Evolutionary conservation across 2,888 invertebrate species (phyloP).

Genomic region (Tuberolachnus salignus): DNA sequence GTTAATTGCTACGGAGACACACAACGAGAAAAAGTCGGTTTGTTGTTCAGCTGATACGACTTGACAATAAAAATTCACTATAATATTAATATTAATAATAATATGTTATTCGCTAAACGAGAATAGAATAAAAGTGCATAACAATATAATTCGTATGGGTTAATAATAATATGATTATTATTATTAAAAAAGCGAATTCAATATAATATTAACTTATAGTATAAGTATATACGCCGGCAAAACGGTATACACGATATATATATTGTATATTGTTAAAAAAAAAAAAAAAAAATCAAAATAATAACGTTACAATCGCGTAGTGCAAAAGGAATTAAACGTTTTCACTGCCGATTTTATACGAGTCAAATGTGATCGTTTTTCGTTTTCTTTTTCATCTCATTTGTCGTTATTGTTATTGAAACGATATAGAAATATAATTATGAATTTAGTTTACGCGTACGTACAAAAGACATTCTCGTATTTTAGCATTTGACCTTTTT

Average conservation of each 20-base stretch:
- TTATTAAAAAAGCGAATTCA: too few relatives aligned
- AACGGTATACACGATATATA: too few relatives aligned
- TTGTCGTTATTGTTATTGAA: slow-evolving; percentile 5
- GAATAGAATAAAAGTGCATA: background rate
- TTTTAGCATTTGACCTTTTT: background rate
- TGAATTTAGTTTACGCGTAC: background rate
- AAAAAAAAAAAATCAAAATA: too few relatives aligned
- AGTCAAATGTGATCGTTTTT: background rate
- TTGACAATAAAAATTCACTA: background rate
- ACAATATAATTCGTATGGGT: too few relatives aligned
- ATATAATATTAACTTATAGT: too few relatives aligned
- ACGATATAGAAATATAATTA: background rate
- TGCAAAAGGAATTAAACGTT: too few relatives aligned
- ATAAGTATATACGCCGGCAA: too few relatives aligned
- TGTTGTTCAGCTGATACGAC: background rate
- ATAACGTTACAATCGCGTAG: too few relatives aligned
- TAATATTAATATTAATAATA: background rate
- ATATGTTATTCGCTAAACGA: background rate
- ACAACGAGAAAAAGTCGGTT: background rate
- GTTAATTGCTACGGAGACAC: background rate
- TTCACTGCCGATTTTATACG: background rate
- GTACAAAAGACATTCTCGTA: background rate
- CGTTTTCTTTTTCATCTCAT: background rate
- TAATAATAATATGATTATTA: too few relatives aligned
- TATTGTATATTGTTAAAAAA: too few relatives aligned